Evolutionary conservation across 2,113 vertebrate genomes (phyloP).

Genomic region (Acanthisitta chloris): DNA sequence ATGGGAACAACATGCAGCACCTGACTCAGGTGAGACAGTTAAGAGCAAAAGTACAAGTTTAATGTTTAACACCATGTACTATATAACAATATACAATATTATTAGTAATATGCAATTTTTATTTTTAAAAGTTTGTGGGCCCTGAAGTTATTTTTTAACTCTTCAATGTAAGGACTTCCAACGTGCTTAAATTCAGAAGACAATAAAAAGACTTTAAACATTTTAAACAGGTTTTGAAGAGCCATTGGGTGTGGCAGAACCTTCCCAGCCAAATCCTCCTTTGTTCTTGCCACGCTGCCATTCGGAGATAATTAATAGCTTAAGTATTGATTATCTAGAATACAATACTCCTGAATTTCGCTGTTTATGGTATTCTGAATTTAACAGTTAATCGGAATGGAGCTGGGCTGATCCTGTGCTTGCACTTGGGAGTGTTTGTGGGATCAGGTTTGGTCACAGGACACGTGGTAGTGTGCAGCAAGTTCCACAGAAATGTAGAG

Average conservation of each 20-base stretch:
- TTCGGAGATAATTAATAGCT: not conserved
- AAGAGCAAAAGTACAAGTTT: not conserved
- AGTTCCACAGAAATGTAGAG: not conserved
- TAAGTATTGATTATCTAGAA: too few relatives aligned
- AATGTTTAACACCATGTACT: too few relatives aligned
- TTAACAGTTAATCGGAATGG: too few relatives aligned
- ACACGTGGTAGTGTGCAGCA: not conserved
- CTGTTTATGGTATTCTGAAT: too few relatives aligned
- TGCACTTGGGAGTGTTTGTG: not conserved
- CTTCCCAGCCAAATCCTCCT: not conserved
- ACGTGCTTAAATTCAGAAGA: not conserved
- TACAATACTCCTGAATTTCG: too few relatives aligned
- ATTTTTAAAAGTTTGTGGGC: not conserved
- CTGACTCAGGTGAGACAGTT: not conserved
- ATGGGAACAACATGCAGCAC: not conserved
- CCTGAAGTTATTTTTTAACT: not conserved
- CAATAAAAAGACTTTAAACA: not conserved
- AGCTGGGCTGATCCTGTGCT: not conserved
- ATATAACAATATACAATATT: too few relatives aligned
- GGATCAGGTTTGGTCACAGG: conserved; percentile 16
- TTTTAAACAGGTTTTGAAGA: not conserved
- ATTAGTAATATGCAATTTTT: too few relatives aligned
- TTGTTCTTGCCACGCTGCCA: not conserved
- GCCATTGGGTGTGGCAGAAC: not conserved
- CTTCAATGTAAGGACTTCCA: not conserved